Evolutionary conservation across 2,797 vertebrate genomes (phyloP).

Genomic region (Sebastes dallii): DNA sequence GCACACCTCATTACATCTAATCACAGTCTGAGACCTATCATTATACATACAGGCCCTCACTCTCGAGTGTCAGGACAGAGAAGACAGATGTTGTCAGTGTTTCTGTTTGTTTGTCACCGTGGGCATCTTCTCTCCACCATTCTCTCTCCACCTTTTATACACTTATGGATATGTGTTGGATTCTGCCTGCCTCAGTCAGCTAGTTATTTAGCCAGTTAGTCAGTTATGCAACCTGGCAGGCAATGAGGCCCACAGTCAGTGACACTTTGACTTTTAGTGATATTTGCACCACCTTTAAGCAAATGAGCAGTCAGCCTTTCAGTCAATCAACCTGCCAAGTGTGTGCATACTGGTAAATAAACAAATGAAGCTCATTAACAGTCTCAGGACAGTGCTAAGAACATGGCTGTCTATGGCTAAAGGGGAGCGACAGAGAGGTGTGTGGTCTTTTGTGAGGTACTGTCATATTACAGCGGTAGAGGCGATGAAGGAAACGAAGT

Average conservation of each 20-base stretch:
- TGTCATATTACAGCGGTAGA: neutral
- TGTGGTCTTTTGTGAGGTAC: neutral
- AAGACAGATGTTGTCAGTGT: neutral
- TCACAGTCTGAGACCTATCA: conserved; percentile 26
- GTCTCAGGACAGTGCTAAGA: neutral
- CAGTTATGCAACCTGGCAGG: neutral
- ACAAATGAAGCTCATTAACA: conserved; percentile 29
- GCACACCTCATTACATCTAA: conserved; percentile 39
- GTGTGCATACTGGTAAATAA: conserved; percentile 11
- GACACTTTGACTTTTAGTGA: conserved; percentile 23
- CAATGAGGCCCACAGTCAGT: neutral
- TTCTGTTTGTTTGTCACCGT: conserved; percentile 16
- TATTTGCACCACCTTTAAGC: conserved; percentile 33
- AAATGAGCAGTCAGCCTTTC: conserved; percentile 17
- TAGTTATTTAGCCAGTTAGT: conserved; percentile 24
- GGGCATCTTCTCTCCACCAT: neutral
- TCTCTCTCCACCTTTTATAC: neutral
- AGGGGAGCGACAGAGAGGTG: neutral
- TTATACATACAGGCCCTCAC: neutral
- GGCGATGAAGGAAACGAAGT: neutral
- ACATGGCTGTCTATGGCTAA: neutral
- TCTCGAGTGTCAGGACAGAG: neutral
- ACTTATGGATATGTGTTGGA: neutral
- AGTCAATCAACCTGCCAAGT: neutral
- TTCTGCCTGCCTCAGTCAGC: neutral